Evolutionary conservation across 2,113 vertebrate species (phyloP), one percentile per base, ranked within the genome.

Genomic region (Oostethus manadensis): DNA sequence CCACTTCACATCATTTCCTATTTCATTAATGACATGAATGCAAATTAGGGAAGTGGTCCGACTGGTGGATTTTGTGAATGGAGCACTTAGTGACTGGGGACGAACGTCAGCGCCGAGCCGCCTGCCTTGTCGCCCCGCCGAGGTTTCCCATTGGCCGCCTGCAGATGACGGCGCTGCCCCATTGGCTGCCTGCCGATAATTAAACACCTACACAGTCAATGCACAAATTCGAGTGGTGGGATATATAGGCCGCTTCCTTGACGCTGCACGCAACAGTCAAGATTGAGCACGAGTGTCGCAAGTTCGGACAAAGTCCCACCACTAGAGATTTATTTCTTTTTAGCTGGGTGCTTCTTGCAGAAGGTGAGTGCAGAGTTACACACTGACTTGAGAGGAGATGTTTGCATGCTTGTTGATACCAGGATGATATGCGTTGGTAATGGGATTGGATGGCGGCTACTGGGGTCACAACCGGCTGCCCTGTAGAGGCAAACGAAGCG

Each of bases 161-260:
- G 18, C 50, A 29, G 64, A 71, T 71, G 11, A 77, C 81, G 68
- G 76, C 65, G 67, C 63, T 2, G 58, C 53, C 29, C 11, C 82
- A 92, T 93, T 94, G 93, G 93, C 81, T 79, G 85, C 73, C 17
- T 23, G 66, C 51, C 38, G 71, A 85, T 89, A 78, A 89, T 89
- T 90, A 86, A 89, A 87, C 90, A 90, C 92, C 92, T 90, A 90
- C 92, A 92, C 92, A 83, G 83, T 87, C 85, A 77, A 84, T 84
- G 81, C 85, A 86, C 84, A 79, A 80, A 85, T 78, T 80, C 89
- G 84, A 89, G 88, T 89, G 87, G 85, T 86, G 84, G 86, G 87
- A 91, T 93, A 95, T 93, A 94, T 92, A 93, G 90, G 82, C 81
- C 80, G 80, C 74, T 64, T 72, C 83, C 67, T 65, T 66, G 71